phyloP scores from a whole-genome alignment of 2,888 invertebrate species.

The Suillia variegata region DNA sequence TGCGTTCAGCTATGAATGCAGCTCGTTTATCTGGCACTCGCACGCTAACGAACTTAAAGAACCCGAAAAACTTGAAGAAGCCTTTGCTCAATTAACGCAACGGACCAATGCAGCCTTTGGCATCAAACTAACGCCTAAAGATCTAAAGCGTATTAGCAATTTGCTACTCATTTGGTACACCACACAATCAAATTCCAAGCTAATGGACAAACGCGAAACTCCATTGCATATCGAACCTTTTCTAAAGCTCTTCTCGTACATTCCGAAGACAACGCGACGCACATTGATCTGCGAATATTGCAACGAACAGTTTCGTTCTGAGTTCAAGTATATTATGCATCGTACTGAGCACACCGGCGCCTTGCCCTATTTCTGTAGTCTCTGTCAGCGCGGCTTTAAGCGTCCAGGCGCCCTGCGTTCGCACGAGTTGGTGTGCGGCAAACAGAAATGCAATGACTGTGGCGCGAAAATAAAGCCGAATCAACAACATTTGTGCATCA shows the following conservation, averaged over 20 bases:
- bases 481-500: too few relatives aligned
- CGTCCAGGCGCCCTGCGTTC: too few relatives aligned
- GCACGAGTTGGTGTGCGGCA: too few relatives aligned
- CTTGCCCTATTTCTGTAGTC: neutral
- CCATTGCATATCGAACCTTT: constrained; percentile 24
- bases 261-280: constrained; percentile 36
- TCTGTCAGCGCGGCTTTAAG: too few relatives aligned
- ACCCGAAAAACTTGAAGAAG: neutral
- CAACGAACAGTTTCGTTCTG: constrained; percentile 27
- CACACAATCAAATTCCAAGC: constrained; percentile 25
- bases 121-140: constrained; percentile 15
- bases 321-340: constrained; percentile 35
- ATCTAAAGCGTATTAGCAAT: constrained; percentile 42
- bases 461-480: too few relatives aligned
- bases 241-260: constrained; percentile 35
- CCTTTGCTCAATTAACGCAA: constrained; percentile 24
- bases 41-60: neutral
- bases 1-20: too few relatives aligned
- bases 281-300: constrained; percentile 43
- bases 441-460: too few relatives aligned
- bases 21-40: too few relatives aligned
- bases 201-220: constrained; percentile 31
- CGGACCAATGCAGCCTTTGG: constrained; percentile 26
- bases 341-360: constrained; percentile 11
- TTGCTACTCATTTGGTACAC: constrained; percentile 38